Percentiles rank a stretch among this genome's conserved stretches.
Evolutionary conservation across 2,797 vertebrate species (phyloP).

Genomic region (Neopelma chrysocephalum): DNA sequence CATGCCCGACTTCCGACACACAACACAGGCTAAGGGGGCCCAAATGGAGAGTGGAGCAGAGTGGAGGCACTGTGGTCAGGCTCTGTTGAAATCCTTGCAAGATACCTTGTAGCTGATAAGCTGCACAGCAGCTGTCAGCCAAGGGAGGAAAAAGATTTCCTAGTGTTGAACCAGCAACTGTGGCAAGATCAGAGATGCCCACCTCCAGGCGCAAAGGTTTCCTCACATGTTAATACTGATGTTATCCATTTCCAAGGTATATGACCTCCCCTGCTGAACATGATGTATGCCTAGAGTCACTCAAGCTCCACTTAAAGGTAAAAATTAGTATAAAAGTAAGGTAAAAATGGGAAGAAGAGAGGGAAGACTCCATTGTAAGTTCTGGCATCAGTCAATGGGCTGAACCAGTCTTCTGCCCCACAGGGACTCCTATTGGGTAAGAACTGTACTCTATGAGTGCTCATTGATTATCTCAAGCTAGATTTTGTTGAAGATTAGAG

Average conservation of each 20-base stretch:
- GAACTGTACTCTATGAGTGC: background rate
- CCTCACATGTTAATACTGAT: background rate
- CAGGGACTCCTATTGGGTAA: background rate
- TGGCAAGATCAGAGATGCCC: background rate
- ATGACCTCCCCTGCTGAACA: background rate
- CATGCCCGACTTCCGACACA: background rate
- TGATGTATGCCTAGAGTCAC: background rate
- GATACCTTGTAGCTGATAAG: background rate
- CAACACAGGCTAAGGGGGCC: background rate
- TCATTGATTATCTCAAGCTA: background rate
- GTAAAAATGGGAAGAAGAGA: background rate
- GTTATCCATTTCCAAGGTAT: no score
- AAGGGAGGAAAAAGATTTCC: background rate
- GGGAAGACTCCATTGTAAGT: background rate
- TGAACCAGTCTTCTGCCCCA: background rate
- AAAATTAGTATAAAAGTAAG: background rate
- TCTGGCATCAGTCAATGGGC: background rate
- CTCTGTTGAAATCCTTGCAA: background rate
- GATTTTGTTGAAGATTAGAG: background rate
- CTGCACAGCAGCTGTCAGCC: background rate
- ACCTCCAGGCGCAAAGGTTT: background rate
- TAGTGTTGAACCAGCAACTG: background rate
- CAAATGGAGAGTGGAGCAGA: background rate
- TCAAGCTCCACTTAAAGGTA: background rate
- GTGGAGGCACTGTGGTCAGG: background rate